Evolutionary conservation across 2,113 vertebrate genomes (phyloP), one percentile per base, ranked within the genome.

Genomic region (Donacobius atricapilla): DNA sequence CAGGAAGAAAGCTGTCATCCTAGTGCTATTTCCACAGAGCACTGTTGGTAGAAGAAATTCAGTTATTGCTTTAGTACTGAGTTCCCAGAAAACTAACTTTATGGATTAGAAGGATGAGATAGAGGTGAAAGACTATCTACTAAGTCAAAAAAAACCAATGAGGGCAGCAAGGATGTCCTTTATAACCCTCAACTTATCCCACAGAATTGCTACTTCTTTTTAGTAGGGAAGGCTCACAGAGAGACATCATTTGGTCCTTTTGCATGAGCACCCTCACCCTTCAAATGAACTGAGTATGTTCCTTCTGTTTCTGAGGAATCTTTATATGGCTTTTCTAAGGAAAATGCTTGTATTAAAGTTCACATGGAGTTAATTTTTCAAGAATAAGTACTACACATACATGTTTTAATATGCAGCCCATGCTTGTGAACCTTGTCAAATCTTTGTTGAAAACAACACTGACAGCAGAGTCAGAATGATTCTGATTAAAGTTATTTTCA

Each of bases 261-360:
- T 21, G 20, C 35, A 3, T 37, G 10, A 7, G 51, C 17, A 77
- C 5, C 13, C 2, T 1, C 16, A 66, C 4, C 3, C 2, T 61
- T 80, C 15, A 12, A 31, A 65, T 25, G 2, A 60, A 20, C 1
- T 16, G 7, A 47, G 2, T 24, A n/a, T 15, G 2, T 39, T 75
- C 11, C 10, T 72, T 21, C 10, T 83, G 6, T 7, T 69, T 69
- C n/a, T 77, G 15, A 80, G 9, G 30, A 77, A 54, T 37, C 4
- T 63, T 11, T 78, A 58, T 73, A 24, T 18, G 22, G 6, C 6
- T 81, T 81, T 89, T 31, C n/a, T 66, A 48, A 70, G 11, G 14
- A 37, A 53, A 78, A 50, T 33, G 3, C 2, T 66, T 70, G 19
- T 28, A 35, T 44, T 64, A 14, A 12, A 76, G 23, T 30, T 50